Evolutionary conservation across 2,113 vertebrate genomes (phyloP).

Genomic region (Athene noctua): DNA sequence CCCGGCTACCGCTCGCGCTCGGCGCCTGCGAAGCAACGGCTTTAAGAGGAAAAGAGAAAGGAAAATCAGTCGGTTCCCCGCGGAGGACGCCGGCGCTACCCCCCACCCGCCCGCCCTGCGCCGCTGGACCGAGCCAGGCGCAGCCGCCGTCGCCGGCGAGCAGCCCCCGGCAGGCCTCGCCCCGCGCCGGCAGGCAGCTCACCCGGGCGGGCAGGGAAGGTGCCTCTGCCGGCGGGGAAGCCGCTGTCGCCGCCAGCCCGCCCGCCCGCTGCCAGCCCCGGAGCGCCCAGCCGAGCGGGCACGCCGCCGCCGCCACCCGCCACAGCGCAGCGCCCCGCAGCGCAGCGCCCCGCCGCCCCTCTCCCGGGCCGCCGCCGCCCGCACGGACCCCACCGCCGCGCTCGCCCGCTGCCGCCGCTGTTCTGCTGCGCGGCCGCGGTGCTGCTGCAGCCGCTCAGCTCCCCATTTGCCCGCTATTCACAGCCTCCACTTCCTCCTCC

Average conservation of each 20-base stretch:
- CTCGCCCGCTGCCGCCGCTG: neutral
- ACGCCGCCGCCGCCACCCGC: neutral
- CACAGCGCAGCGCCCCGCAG: too few species aligned
- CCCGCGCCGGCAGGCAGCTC: neutral
- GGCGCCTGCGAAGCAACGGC: neutral
- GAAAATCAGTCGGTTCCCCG: neutral
- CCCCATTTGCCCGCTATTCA: constrained; percentile 41
- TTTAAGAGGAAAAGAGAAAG: neutral
- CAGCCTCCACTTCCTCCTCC: constrained; percentile 18
- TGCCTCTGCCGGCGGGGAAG: neutral
- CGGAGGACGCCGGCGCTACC: neutral
- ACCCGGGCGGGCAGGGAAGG: neutral
- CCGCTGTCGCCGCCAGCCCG: neutral
- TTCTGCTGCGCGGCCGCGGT: neutral
- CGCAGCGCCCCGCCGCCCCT: neutral
- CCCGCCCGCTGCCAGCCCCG: neutral
- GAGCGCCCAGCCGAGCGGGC: neutral
- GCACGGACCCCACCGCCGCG: neutral
- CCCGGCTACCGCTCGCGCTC: neutral
- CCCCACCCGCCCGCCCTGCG: neutral
- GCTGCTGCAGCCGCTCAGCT: neutral
- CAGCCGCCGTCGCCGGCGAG: neutral
- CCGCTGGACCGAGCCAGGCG: neutral
- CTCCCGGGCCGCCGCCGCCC: neutral
- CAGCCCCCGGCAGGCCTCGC: constrained; percentile 7